phyloP scores from a whole-genome alignment of 2,888 invertebrate species.

The Brachyptera putata region DNA sequence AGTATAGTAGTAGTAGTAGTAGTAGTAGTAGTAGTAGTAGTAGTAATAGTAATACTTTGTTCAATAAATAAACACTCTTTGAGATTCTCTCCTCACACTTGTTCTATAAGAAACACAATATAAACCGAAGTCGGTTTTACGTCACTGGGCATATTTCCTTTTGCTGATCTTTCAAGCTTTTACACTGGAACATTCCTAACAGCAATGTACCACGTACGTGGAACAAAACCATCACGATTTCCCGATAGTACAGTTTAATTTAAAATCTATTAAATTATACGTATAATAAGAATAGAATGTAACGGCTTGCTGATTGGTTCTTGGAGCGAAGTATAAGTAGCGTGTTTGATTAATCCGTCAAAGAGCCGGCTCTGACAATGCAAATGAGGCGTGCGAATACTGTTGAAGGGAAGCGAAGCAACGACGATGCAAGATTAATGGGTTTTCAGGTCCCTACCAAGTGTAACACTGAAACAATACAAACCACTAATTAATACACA shows the following conservation, averaged over 20 bases:
- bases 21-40: background rate
- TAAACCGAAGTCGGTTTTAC: too few relatives aligned
- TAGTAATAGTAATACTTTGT: background rate
- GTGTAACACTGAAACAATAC: background rate
- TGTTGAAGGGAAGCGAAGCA: conserved; percentile 15
- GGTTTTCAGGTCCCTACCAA: conserved; percentile 5
- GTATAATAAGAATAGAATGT: background rate
- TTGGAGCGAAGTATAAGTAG: background rate
- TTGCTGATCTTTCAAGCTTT: too few relatives aligned
- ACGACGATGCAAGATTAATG: conserved; percentile 2
- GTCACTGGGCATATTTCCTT: too few relatives aligned
- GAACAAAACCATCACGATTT: too few relatives aligned
- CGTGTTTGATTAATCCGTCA: too few relatives aligned
- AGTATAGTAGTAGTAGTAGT: too few relatives aligned
- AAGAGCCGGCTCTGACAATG: background rate
- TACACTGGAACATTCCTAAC: too few relatives aligned
- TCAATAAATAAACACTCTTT: background rate
- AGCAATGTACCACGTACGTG: too few relatives aligned
- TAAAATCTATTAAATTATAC: background rate
- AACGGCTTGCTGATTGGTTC: background rate
- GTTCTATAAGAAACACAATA: too few relatives aligned
- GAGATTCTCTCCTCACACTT: background rate
- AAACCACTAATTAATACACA: background rate
- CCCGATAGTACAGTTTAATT: too few relatives aligned
- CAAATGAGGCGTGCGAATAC: background rate